Evolutionary conservation across 2,888 invertebrate species (phyloP), one percentile per base, ranked within the genome.

Genomic region (Andrena bucephala): DNA sequence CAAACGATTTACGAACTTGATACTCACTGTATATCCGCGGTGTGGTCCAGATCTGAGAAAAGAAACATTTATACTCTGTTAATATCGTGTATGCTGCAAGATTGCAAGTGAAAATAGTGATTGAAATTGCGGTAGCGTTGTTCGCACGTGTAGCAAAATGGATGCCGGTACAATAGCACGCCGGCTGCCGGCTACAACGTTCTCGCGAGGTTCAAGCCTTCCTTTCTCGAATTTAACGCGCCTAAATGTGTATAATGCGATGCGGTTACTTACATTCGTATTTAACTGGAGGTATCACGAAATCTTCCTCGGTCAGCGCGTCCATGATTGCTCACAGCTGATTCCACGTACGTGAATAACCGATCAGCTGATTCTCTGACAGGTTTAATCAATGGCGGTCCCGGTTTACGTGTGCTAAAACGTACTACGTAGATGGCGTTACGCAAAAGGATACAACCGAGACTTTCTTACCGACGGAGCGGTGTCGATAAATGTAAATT

Each of bases 21-120:
- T 92, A 97, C 98, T 97, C 95, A 98, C 98, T 99, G 99, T n/a
- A 99, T 98, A 95, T 99, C 99, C 24, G 99, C 99, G 42, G 99
- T 99, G 93, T 99, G 99, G 93, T 99, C 99, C 94, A 99, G 95
- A 96, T 98, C 98, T 98, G 95, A 83, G 96, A 95, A 74, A 77
- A 20, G 74, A 65, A 77, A 77, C 7, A 7, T 16, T 13, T 0
- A 24, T 8, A 13, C 8, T 0, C 13, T 54, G 5, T 68, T 36
- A n/a, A 20, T 8, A 10, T 8, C 27, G 24, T 31, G 10, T 8
- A 6, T 13, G 10, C 1, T 1, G 0, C 2, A 4, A 3, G 50
- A 16, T 4, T 1, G 2, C 1, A 6, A 0, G 13, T 0, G 20
- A 54, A 52, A 3, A 36, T 42, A 24, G 33, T 0, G 4, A 31